A percentile compares a stretch with the other conserved stretches of the same genome.
Evolutionary conservation across 2,888 invertebrate genomes (phyloP).

Genomic region (Cataglyphis rosenhaueri): DNA sequence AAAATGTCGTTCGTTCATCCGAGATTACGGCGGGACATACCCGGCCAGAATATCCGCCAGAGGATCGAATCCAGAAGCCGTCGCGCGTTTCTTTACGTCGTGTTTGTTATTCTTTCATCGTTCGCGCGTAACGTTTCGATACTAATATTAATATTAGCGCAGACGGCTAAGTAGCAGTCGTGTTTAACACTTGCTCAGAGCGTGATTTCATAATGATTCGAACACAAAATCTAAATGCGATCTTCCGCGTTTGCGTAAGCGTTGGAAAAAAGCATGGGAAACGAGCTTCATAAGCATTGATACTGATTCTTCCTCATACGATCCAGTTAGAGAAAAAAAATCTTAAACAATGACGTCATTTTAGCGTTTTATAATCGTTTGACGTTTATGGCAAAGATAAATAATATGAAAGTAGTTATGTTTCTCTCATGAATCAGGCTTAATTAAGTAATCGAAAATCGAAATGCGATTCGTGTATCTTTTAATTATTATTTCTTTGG

Average conservation of each 20-base stretch:
- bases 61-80: conserved; percentile 76
- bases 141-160: conserved; percentile 71
- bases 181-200: conserved; percentile 30
- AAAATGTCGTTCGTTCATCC: conserved; percentile 60
- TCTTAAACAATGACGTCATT: conserved; percentile 22
- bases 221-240: conserved; percentile 29
- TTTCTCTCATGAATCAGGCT: neutral
- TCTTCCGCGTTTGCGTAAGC: conserved; percentile 54
- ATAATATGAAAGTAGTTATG: neutral
- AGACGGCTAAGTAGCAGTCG: conserved; percentile 42
- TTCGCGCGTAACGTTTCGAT: conserved; percentile 32
- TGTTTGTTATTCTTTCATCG: conserved; percentile 70
- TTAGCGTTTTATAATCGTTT: conserved; percentile 6
- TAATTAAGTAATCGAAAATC: neutral
- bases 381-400: neutral
- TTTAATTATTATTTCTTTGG: neutral
- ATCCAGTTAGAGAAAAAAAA: neutral
- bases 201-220: neutral
- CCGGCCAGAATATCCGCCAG: conserved; percentile 76
- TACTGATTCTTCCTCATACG: conserved; percentile 57
- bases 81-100: conserved; percentile 51
- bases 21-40: conserved; percentile 30
- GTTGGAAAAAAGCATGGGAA: conserved; percentile 64
- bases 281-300: conserved; percentile 24
- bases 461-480: neutral